Conservation (phyloP, 2,888 invertebrate species). For the Sinopyrophorus schimmeli region DNA sequence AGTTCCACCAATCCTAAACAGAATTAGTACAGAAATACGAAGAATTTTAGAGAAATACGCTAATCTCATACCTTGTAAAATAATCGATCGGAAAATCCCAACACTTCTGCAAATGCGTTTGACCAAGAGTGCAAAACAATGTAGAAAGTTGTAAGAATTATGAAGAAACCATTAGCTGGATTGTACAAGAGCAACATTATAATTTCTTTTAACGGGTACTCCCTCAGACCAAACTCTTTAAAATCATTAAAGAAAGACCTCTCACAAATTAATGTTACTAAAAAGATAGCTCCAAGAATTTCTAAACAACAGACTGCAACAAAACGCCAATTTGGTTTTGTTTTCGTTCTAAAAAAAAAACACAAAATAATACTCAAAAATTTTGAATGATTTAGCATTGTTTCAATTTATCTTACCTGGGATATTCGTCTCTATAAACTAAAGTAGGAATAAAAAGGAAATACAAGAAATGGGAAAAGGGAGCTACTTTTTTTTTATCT, state of each 20-base stretch:
- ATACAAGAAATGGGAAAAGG: slow-evolving; percentile 65
- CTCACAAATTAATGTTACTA: slow-evolving; percentile 79
- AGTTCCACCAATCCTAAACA: slow-evolving; percentile 93
- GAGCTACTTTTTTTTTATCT: slow-evolving; percentile 53
- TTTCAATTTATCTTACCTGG: slow-evolving; percentile 68
- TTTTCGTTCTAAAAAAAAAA: slow-evolving; percentile 65
- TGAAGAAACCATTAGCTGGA: slow-evolving; percentile 74
- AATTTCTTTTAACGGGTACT: slow-evolving; percentile 56
- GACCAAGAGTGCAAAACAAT: slow-evolving; percentile 87
- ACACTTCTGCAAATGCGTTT: slow-evolving; percentile 87
- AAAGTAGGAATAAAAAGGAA: slow-evolving; percentile 89
- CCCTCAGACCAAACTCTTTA: slow-evolving; percentile 61
- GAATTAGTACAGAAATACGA: neutral
- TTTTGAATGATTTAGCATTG: slow-evolving; percentile 74
- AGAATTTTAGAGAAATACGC: neutral
- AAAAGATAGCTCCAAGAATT: slow-evolving; percentile 76
- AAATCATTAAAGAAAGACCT: slow-evolving; percentile 79
- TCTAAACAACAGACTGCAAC: slow-evolving; percentile 73
- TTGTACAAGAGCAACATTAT: slow-evolving; percentile 70
- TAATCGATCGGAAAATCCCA: slow-evolving; percentile 84
- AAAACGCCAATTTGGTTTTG: slow-evolving; percentile 72
- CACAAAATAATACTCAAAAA: slow-evolving; percentile 71
- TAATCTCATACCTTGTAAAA: slow-evolving; percentile 74
- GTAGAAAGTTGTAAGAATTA: slow-evolving; percentile 62
- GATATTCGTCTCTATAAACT: slow-evolving; percentile 81